Conservation (phyloP, 2,888 invertebrate species). For the Timema podura region DNA sequence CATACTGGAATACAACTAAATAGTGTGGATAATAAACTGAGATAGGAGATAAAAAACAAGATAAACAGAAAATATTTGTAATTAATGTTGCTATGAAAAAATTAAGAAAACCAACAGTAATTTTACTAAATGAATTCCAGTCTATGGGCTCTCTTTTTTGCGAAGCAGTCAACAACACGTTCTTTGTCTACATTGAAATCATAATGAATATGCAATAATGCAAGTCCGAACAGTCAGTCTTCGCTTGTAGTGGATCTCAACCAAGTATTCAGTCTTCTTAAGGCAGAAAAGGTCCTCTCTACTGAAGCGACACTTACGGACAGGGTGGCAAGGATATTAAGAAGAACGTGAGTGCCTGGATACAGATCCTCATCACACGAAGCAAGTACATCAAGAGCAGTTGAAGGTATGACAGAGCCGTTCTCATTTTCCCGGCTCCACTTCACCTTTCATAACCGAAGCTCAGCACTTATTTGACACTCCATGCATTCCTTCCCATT, state of each 20-base stretch:
- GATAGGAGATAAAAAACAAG: too few species aligned
- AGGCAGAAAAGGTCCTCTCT: conserved; percentile 3
- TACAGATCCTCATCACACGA: conserved; percentile 8
- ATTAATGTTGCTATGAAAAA: background rate
- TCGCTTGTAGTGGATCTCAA: conserved; percentile 1
- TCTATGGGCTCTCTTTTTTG: background rate
- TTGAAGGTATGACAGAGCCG: too few species aligned
- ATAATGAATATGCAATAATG: background rate
- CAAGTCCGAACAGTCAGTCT: conserved; percentile 9
- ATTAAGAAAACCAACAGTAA: background rate
- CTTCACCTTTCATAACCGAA: conserved; percentile 5
- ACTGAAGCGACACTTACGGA: background rate
- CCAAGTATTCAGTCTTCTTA: background rate
- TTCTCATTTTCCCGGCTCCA: background rate
- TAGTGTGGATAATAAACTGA: too few species aligned
- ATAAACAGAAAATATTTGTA: too few species aligned
- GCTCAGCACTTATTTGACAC: background rate
- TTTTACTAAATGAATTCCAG: conserved; percentile 3
- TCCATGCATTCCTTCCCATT: background rate
- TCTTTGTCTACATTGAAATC: background rate
- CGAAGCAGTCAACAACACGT: background rate
- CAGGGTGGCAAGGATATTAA: background rate
- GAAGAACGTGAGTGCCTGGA: background rate
- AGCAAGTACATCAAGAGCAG: background rate
- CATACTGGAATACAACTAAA: too few species aligned